These are phyloP conservation scores for Otolemur garnettii DNA, from an alignment of 2,113 vertebrate species.

Conservation along the genomic window DNA sequence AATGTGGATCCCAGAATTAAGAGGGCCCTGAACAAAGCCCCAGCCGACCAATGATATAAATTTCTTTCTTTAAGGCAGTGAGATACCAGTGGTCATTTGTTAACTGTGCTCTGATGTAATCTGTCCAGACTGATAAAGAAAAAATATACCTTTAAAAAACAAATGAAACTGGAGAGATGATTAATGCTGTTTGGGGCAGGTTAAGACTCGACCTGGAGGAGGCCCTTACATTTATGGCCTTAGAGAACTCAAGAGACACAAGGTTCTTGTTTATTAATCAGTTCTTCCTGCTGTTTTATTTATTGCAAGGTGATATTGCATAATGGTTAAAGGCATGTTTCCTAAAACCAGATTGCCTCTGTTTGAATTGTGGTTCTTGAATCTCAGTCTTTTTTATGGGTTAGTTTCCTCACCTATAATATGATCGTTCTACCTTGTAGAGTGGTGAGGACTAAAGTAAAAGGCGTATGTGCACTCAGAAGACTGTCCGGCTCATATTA, in stretches of 20 bases:
- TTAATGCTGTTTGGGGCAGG: background rate
- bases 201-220: background rate
- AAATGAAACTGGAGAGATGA: background rate
- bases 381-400: background rate
- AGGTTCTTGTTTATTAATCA: background rate
- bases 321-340: background rate
- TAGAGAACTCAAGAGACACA: background rate
- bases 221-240: background rate
- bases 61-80: background rate
- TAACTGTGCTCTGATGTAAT: background rate
- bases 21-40: background rate
- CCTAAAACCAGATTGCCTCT: background rate
- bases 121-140: background rate
- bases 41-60: background rate
- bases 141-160: background rate
- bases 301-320: background rate
- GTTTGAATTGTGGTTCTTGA: background rate
- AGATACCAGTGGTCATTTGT: background rate
- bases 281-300: background rate
- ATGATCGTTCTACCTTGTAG: background rate
- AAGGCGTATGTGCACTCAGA: background rate
- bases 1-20: background rate
- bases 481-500: background rate
- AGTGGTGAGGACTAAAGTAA: background rate
- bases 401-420: conserved; percentile 38